Base-by-base conservation (phyloP, 2,797 vertebrate genomes). In the Falco naumanni region DNA sequence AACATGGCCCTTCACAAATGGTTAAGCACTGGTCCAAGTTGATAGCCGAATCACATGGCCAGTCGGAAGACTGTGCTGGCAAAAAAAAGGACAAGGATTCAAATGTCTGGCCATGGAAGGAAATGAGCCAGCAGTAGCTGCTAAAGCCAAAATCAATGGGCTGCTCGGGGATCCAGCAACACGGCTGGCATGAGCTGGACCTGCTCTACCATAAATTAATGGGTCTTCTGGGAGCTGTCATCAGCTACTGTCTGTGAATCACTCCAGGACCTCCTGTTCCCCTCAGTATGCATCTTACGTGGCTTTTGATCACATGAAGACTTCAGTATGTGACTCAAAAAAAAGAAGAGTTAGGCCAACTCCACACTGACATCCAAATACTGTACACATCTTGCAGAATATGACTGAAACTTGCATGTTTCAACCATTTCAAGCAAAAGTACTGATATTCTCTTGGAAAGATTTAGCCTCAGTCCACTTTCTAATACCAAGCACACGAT, bases 51-150 rank as follows among this genome's bases (percentile, higher is more conserved):
- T 87, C 81, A 74, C 75, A 83, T 0, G 7, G 64, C 59, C 45
- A 70, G 74, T 84, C 90, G 93, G 66, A 83, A 89, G 81, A 70
- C 60, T 50, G 3, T 18, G 81, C 84, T 95, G 87, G 89, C 93
- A 91, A 80, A 81, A 80, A 81, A 85, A 77, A 78, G 29, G 68
- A 83, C 0, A 15, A 95, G 53, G 71, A 96, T 92, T 94, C 75
- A 85, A 64, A 53, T 47, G 75, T 93, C 89, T 94, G 89, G 75
- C 91, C 71, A 57, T 12, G 45, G 75, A 74, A 93, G 64, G 68
- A 94, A 91, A 57, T 11, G 57, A 97, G 90, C 64, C 87, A 96
- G 84, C 68, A 89, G 87, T 86, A 83, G 64, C 60, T 80, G 81
- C 87, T 74, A 28, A 74, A 63, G 90, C 78, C 90, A 89, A 93